Percentiles rank a stretch among this genome's conserved stretches.
Conservation (phyloP, 2,888 invertebrate genomes). For the Spodoptera littoralis region DNA sequence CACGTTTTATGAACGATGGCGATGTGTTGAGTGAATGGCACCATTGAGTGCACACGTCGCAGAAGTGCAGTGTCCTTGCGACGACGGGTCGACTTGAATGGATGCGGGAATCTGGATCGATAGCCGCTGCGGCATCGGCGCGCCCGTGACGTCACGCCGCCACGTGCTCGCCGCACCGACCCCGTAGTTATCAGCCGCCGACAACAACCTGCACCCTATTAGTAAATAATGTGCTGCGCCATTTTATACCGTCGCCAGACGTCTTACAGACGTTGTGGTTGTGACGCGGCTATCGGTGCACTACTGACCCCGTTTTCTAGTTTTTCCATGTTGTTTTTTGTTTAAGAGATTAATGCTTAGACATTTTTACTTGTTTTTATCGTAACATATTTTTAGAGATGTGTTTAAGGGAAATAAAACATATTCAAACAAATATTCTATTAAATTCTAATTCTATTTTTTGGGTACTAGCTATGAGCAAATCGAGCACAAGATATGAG, state of each 20-base stretch:
- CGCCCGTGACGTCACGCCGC: slow-evolving; percentile 72
- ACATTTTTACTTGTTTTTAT: no score
- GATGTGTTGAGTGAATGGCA: slow-evolving; percentile 54
- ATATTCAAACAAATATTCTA: no score
- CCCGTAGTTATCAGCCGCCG: slow-evolving; percentile 20
- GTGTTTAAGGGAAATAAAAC: no score
- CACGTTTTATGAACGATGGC: slow-evolving; percentile 40
- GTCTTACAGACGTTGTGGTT: no score
- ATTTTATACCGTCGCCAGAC: background rate
- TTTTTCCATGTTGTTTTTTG: no score
- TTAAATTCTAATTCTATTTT: no score
- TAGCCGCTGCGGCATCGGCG: slow-evolving; percentile 61
- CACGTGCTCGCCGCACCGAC: slow-evolving; percentile 36
- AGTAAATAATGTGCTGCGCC: slow-evolving; percentile 15
- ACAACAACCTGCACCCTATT: slow-evolving; percentile 10
- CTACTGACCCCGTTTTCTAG: no score
- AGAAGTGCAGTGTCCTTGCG: slow-evolving; percentile 59
- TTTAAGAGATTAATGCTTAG: no score
- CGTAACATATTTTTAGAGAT: no score
- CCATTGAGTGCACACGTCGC: slow-evolving; percentile 57
- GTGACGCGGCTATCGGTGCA: no score
- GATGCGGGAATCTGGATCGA: slow-evolving; percentile 32
- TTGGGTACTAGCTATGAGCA: no score
- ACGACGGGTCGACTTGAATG: slow-evolving; percentile 62
- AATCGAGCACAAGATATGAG: no score